phyloP scores from a whole-genome alignment of 2,113 vertebrate species.

The Trichomycterus rosablanca region DNA sequence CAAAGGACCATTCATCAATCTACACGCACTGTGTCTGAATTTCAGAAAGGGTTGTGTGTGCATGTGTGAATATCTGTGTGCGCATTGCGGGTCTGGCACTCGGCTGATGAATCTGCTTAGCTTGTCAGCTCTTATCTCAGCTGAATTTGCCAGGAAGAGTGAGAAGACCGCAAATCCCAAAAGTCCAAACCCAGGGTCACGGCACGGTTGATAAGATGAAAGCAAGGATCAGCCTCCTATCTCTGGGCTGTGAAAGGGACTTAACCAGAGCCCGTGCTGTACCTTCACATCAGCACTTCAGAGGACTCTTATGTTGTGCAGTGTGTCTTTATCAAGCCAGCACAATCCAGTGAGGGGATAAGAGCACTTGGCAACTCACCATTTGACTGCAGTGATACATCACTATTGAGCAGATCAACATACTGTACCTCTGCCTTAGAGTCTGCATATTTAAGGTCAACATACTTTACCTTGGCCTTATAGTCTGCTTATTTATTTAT shows the following conservation, averaged over 20 bases:
- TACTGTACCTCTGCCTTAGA: neutral
- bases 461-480: too few relatives aligned
- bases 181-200: conserved; percentile 35
- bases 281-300: neutral
- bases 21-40: conserved; percentile 7
- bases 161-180: conserved; percentile 24
- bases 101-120: neutral
- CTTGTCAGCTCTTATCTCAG: conserved; percentile 12
- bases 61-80: neutral
- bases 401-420: neutral
- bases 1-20: conserved; percentile 23
- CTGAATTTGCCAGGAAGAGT: neutral
- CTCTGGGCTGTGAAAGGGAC: conserved; percentile 5
- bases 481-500: too few relatives aligned
- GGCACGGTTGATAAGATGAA: conserved; percentile 56
- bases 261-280: neutral
- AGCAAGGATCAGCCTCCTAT: conserved; percentile 34
- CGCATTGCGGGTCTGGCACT: neutral
- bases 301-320: neutral
- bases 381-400: neutral
- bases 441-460: too few relatives aligned
- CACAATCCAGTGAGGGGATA: neutral
- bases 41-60: conserved; percentile 8
- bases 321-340: conserved; percentile 1
- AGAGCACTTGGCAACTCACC: neutral